Conservation (phyloP, 2,797 vertebrate species). For the Poeciliopsis infans region DNA sequence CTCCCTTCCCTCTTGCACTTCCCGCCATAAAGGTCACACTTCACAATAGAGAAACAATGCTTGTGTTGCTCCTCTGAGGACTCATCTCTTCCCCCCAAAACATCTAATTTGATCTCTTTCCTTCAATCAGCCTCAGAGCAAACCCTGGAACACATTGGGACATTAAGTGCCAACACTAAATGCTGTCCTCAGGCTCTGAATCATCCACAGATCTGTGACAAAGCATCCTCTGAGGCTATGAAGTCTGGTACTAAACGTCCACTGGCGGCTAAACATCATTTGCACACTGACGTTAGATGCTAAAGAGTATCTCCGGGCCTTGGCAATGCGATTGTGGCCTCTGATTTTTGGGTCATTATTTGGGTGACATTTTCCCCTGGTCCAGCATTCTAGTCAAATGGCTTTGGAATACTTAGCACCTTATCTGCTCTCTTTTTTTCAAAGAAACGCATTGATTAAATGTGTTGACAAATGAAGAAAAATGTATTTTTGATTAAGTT, state of each 20-base stretch:
- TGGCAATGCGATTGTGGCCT: constrained; percentile 57
- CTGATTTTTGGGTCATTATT: constrained; percentile 72
- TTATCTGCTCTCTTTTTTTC: constrained; percentile 29
- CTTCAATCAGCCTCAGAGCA: constrained; percentile 68
- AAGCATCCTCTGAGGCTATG: constrained; percentile 50
- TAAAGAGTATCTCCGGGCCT: constrained; percentile 67
- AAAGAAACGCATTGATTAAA: constrained; percentile 25
- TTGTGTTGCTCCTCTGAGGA: constrained; percentile 61
- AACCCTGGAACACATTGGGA: constrained; percentile 53
- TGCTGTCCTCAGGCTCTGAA: constrained; percentile 51
- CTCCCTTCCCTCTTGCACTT: constrained; percentile 54
- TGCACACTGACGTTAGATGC: constrained; percentile 57
- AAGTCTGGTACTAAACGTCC: constrained; percentile 76
- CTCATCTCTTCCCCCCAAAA: constrained; percentile 54
- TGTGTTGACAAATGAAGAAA: not conserved
- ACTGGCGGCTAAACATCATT: constrained; percentile 65
- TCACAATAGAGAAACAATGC: constrained; percentile 58
- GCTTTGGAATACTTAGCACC: constrained; percentile 56
- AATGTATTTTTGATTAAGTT: constrained; percentile 22
- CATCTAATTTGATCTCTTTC: constrained; percentile 69
- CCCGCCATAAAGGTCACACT: constrained; percentile 76
- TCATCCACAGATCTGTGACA: constrained; percentile 72
- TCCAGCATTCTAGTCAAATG: constrained; percentile 50
- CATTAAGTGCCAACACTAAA: constrained; percentile 72
- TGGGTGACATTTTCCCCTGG: constrained; percentile 68